phyloP scores from a whole-genome alignment of 2,888 invertebrate species.

The Rhopalosiphum nymphaeae region DNA sequence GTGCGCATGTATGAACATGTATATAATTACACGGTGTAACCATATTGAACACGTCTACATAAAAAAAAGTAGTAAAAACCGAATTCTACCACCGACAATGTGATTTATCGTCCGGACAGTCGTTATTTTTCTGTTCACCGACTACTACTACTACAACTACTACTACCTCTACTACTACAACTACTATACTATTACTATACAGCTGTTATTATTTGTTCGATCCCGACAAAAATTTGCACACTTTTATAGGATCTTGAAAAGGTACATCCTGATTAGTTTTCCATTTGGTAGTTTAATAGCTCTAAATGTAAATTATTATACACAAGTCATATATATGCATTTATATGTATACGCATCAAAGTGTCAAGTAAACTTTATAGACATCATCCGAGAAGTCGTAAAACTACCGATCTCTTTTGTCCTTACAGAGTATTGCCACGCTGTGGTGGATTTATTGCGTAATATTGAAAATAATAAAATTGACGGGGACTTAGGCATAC shows the following conservation, averaged over 20 bases:
- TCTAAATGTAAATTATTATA: conserved; percentile 40
- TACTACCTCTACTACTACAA: not conserved
- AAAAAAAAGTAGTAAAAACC: conserved; percentile 53
- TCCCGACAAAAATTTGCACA: conserved; percentile 28
- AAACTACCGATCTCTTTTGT: conserved; percentile 58
- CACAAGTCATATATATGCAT: not conserved
- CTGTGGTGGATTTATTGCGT: not conserved
- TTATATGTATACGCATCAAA: not conserved
- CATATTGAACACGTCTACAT: conserved; percentile 3
- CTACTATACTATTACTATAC: not conserved
- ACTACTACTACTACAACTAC: not conserved
- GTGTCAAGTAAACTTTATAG: conserved; percentile 59
- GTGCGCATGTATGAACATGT: not conserved
- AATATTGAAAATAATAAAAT: conserved; percentile 32
- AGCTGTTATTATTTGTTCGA: conserved; percentile 45
- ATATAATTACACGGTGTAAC: conserved; percentile 33
- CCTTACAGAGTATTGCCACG: not conserved
- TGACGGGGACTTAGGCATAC: not conserved
- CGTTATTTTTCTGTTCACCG: conserved; percentile 44
- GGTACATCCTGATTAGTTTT: conserved; percentile 51
- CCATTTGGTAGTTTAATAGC: conserved; percentile 44
- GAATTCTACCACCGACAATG: conserved; percentile 37
- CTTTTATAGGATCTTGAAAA: conserved; percentile 40
- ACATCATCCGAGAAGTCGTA: conserved; percentile 47
- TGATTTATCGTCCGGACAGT: conserved; percentile 57